phyloP scores from a whole-genome alignment of 2,113 vertebrate species.

The Gallinago jamesoni region DNA sequence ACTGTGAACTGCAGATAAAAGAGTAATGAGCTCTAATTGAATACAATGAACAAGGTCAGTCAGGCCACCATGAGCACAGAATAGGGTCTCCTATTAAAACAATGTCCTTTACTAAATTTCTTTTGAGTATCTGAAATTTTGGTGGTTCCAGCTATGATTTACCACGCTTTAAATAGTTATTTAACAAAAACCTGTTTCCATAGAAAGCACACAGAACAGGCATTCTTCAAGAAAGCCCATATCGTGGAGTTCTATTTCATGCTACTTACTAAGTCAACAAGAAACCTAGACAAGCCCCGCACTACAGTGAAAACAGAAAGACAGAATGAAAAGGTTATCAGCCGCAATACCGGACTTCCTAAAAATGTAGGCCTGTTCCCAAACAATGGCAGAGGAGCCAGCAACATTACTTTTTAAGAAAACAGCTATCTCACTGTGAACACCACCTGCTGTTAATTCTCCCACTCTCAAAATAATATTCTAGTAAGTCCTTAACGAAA shows the following conservation, averaged over 20 bases:
- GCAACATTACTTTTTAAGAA: not conserved
- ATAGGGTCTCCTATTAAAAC: not conserved
- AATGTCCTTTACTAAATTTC: not conserved
- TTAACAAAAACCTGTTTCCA: not conserved
- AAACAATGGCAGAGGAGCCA: not conserved
- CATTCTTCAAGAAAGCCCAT: not conserved
- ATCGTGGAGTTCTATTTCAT: not conserved
- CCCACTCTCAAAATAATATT: not conserved
- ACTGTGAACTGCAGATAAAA: not conserved
- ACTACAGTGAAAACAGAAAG: not conserved
- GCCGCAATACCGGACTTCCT: not conserved
- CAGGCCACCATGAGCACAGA: not conserved
- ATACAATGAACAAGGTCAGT: not conserved
- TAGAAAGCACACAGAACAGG: not conserved
- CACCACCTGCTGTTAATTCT: not conserved
- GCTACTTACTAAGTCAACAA: not conserved
- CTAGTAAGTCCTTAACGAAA: not conserved
- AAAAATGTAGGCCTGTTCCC: rapidly evolving
- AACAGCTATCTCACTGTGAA: not conserved
- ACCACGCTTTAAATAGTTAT: not conserved
- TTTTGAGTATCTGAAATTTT: not conserved
- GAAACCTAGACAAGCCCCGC: not conserved
- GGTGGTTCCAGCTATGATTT: rapidly evolving
- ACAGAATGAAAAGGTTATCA: not conserved
- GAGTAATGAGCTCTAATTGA: not conserved